Evolutionary conservation across 2,113 vertebrate genomes (phyloP).

Genomic region (Neomonachus schauinslandi): DNA sequence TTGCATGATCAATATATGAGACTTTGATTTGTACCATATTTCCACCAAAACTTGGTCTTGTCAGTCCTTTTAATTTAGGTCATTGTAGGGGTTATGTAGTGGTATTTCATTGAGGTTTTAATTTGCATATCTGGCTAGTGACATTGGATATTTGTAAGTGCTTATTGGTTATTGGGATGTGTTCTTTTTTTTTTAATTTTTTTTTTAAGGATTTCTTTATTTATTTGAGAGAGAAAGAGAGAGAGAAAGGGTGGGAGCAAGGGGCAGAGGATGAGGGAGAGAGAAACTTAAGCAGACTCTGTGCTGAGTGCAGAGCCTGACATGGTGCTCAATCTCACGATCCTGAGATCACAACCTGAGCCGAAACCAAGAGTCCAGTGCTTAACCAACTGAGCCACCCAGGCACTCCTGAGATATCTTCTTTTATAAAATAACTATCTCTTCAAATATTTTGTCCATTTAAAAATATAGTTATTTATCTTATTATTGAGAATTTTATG

Average conservation of each 20-base stretch:
- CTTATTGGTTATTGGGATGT: background rate
- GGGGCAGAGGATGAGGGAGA: background rate
- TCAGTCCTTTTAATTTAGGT: background rate
- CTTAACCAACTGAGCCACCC: background rate
- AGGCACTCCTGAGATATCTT: background rate
- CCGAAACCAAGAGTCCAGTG: background rate
- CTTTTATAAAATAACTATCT: background rate
- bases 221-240: background rate
- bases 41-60: background rate
- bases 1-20: background rate
- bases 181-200: background rate
- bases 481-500: background rate
- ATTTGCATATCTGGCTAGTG: background rate
- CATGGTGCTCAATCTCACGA: background rate
- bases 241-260: background rate
- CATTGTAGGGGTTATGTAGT: background rate
- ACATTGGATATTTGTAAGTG: background rate
- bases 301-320: background rate
- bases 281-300: background rate
- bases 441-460: background rate
- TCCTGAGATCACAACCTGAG: background rate
- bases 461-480: background rate
- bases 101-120: background rate
- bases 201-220: background rate
- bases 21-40: background rate